These are phyloP conservation scores for Podotricha telesiphe DNA, from an alignment of 2,888 invertebrate genomes.

Conservation along the genomic window DNA sequence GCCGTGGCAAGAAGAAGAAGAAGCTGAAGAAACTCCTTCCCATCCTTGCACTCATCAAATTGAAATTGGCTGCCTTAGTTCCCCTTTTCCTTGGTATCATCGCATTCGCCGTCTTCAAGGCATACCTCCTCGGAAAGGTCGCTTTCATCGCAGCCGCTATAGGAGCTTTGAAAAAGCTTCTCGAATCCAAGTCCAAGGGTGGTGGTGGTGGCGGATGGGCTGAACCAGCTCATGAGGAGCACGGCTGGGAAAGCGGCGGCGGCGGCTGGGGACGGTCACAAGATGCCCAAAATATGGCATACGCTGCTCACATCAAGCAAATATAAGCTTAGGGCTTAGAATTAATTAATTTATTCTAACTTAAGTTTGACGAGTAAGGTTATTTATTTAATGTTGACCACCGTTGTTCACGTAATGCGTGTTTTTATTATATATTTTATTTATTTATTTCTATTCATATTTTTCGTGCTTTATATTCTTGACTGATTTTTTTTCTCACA, in stretches of 20 bases:
- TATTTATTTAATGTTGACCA: conserved; percentile 54
- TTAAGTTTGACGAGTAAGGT: conserved; percentile 37
- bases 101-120: conserved; percentile 92
- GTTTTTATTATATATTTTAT: conserved; percentile 52
- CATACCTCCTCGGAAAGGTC: conserved; percentile 91
- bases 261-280: conserved; percentile 87
- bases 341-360: conserved; percentile 51
- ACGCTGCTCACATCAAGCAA: conserved; percentile 84
- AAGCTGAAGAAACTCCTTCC: conserved; percentile 90
- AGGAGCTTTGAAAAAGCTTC: conserved; percentile 86
- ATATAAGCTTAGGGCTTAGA: conserved; percentile 54
- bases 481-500: conserved; percentile 56
- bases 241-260: conserved; percentile 75
- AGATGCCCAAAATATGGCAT: conserved; percentile 87
- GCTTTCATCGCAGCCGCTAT: conserved; percentile 90
- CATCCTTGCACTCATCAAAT: conserved; percentile 89
- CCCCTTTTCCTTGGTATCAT: conserved; percentile 89
- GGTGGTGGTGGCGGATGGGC: conserved; percentile 86
- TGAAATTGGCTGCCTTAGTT: conserved; percentile 89
- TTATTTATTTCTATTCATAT: conserved; percentile 44
- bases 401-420: conserved; percentile 55
- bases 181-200: conserved; percentile 88
- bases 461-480: conserved; percentile 51
- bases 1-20: conserved; percentile 92
- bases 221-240: conserved; percentile 85